These are phyloP conservation scores for Polypedilum vanderplanki DNA, from an alignment of 1,140 invertebrate genomes.

Conservation along the genomic window DNA sequence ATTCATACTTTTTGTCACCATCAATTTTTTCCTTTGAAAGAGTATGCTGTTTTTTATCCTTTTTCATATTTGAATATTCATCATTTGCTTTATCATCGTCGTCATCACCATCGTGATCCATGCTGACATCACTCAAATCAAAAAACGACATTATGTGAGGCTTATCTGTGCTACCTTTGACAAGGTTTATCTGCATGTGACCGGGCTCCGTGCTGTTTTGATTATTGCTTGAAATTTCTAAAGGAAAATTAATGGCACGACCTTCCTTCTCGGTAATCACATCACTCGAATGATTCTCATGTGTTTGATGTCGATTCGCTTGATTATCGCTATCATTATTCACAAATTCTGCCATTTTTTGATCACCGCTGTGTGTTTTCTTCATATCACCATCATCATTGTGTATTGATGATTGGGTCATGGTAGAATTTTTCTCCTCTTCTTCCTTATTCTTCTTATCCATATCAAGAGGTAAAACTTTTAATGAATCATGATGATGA, in stretches of 20 bases:
- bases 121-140: conserved; percentile 17
- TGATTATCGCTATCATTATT: conserved; percentile 27
- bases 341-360: conserved; percentile 4
- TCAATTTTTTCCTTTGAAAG: background rate
- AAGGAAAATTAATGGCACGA: conserved; percentile 27
- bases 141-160: background rate
- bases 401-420: conserved; percentile 16
- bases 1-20: background rate
- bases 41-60: background rate
- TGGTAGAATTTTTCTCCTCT: background rate
- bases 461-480: conserved; percentile 22
- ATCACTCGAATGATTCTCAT: background rate
- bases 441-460: background rate
- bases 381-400: background rate
- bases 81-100: background rate
- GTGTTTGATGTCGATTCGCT: background rate
- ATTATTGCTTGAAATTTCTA: conserved; percentile 14
- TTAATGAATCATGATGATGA: conserved; percentile 24
- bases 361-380: background rate
- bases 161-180: background rate
- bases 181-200: conserved; percentile 26
- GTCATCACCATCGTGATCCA: background rate
- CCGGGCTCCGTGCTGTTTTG: background rate
- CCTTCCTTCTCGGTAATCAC: background rate
- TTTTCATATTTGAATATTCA: conserved; percentile 2